phyloP scores from a whole-genome alignment of 2,113 vertebrate genomes.

The Okapia johnstoni region DNA sequence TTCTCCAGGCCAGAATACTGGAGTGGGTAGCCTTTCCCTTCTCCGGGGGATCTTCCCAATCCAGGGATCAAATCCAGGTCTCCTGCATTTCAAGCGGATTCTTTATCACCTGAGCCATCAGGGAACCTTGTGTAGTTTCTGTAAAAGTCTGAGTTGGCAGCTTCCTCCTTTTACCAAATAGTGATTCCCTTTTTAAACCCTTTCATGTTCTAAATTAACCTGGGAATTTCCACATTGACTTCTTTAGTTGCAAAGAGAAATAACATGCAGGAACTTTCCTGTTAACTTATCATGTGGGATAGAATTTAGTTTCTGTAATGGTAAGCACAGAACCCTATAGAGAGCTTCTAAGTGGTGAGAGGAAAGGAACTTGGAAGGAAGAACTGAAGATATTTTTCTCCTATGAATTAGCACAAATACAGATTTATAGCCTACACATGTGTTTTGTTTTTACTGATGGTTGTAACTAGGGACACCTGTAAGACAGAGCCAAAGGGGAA shows the following conservation, averaged over 20 bases:
- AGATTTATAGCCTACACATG: conserved; percentile 80
- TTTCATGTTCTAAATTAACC: conserved; percentile 21
- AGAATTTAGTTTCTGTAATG: conserved; percentile 62
- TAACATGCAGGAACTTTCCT: conserved; percentile 39
- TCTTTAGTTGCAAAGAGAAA: conserved; percentile 62
- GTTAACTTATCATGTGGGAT: conserved; percentile 62
- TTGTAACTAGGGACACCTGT: conserved; percentile 84
- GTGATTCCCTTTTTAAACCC: background rate
- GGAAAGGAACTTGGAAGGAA: conserved; percentile 78
- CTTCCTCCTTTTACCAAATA: conserved; percentile 39
- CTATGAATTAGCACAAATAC: conserved; percentile 78
- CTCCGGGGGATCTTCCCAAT: background rate
- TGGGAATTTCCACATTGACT: conserved; percentile 52
- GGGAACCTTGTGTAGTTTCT: background rate
- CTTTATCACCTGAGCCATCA: background rate
- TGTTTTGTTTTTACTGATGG: conserved; percentile 81
- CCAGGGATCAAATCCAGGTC: background rate
- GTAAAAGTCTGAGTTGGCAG: conserved; percentile 17
- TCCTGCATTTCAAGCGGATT: background rate
- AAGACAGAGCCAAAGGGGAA: conserved; percentile 75
- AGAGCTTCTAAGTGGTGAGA: conserved; percentile 53
- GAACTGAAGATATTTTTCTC: conserved; percentile 78
- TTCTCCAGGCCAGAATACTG: background rate
- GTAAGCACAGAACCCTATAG: background rate
- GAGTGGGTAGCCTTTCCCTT: background rate